phyloP scores from a whole-genome alignment of 2,888 invertebrate genomes.

The Fabriciana adippe region DNA sequence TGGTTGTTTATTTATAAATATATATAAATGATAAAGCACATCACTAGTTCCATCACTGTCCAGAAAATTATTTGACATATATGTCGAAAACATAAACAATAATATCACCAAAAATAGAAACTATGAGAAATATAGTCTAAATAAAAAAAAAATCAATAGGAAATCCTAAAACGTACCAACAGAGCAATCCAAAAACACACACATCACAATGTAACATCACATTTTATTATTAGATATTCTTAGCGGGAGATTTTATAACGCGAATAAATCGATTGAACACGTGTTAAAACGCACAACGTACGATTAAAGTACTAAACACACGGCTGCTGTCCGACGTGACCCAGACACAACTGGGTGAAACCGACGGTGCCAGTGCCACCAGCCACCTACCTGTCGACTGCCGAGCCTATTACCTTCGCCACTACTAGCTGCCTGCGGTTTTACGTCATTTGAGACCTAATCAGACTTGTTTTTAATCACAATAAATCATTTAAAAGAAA shows the following conservation, averaged over 20 bases:
- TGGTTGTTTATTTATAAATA: too few relatives aligned
- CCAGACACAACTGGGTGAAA: conserved; percentile 52
- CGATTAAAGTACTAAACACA: conserved; percentile 6
- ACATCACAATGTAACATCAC: conserved; percentile 8
- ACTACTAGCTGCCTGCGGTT: not conserved
- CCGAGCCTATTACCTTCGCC: not conserved
- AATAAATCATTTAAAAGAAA: too few relatives aligned
- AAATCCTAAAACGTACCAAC: not conserved
- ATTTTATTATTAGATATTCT: conserved; percentile 24
- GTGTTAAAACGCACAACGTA: conserved; percentile 44
- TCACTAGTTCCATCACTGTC: too few relatives aligned
- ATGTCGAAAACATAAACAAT: not conserved
- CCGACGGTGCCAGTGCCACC: conserved; percentile 27
- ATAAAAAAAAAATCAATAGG: not conserved
- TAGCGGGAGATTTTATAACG: conserved; percentile 37
- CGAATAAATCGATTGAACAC: conserved; percentile 40
- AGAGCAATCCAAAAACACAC: conserved; percentile 8
- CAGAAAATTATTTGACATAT: too few relatives aligned
- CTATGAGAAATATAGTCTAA: too few relatives aligned
- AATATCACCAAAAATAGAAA: not conserved
- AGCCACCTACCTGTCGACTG: conserved; percentile 3
- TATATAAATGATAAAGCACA: too few relatives aligned
- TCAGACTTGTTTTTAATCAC: too few relatives aligned
- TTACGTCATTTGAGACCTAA: not conserved
- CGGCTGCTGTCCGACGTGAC: conserved; percentile 42